Base-by-base conservation (phyloP, 2,113 vertebrate species). In the Prunella fulvescens region DNA sequence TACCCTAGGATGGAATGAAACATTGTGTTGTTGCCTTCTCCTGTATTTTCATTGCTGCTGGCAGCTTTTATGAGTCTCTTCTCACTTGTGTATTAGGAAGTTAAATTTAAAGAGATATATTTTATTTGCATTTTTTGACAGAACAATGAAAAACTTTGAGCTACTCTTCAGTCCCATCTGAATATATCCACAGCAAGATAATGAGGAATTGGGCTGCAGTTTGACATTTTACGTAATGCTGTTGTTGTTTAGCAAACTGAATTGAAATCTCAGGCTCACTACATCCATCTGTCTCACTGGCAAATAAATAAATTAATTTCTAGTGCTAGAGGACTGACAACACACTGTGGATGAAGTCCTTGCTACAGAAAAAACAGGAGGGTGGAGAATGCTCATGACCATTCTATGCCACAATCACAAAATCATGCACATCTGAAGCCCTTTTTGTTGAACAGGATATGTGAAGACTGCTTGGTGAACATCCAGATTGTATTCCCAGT, bases 401-500 rank as follows among this genome's bases (percentile, higher is more conserved):
- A 71, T 67, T 80, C 64, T 65, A 60, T 93, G 92, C 72, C 73
- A 78, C 94, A 95, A 95, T 94, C 92, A 95, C 82, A 90, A 96
- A 95, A 94, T 90, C 85, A 86, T 71, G 88, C 81, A 95, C 51
- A 58, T 91, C 76, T 73, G 76, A 95, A 96, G 79, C 42, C 40
- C 69, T 96, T 86, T 94, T 88, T 88, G 54, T 64, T 86, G 66
- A 80, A 37, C 31, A 78, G 51, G 39, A 0, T 23, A 29, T 65
- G 69, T 62, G 65, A 80, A 94, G 85, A 16, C 40, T 93, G 35
- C 74, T 86, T 95, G 94, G 78, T 88, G 72, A 96, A 71, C 53
- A 86, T 95, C 82, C 90, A 96, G 90, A 70, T 19, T 78, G 24
- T 86, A 90, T 83, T 97, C 88, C 88, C 96, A 92, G 65, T 67